Evolutionary conservation across 2,113 vertebrate genomes (phyloP), one percentile per base, ranked within the genome.

Genomic region (Gnathonemus longibarbis): DNA sequence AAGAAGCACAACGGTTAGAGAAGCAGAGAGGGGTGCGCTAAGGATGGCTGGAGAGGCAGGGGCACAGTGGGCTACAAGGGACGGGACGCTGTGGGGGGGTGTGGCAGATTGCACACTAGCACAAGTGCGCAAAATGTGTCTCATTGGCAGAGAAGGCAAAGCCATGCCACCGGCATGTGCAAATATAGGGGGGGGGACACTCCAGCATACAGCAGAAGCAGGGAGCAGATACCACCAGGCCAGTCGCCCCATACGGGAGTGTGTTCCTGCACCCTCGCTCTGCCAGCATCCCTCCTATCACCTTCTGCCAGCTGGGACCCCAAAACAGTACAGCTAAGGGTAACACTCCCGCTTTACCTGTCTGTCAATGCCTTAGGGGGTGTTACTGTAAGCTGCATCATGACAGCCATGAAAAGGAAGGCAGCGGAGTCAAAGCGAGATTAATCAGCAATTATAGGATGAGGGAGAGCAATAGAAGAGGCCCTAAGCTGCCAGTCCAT

Each of bases 1-100:
- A 95, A 97, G 95, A 96, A 93, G 94, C 95, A 97, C 95, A 93
- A 96, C 93, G 94, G 96, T 97, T 96, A 97, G 96, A 97, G 93
- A 93, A 93, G 92, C 91, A 93, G 93, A 95, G 94, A 94, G 92
- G 94, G 93, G 70, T 91, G 90, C 93, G 90, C 94, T 92, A 90
- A 89, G 89, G 90, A 95, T 94, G 95, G 95, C 90, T 62, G 19
- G 89, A 92, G 92, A 93, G 93, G 90, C 13, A 88, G 90, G 87
- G 90, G 19, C 24, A 52, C 21, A 5, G 87, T 17, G 9, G 1
- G 42, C 62, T 89, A 9, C 9, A 5, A 24, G 66, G 88, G 21
- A 48, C 1, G 86, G 88, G 91, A 90, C 90, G 46, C 6, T 42
- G 15, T 39, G 74, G 17, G 70, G 74, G 35, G 74, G 27, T 35